Evolutionary conservation across 2,888 invertebrate genomes (phyloP), one percentile per base, ranked within the genome.

Genomic region (Aporophyla lueneburgensis): DNA sequence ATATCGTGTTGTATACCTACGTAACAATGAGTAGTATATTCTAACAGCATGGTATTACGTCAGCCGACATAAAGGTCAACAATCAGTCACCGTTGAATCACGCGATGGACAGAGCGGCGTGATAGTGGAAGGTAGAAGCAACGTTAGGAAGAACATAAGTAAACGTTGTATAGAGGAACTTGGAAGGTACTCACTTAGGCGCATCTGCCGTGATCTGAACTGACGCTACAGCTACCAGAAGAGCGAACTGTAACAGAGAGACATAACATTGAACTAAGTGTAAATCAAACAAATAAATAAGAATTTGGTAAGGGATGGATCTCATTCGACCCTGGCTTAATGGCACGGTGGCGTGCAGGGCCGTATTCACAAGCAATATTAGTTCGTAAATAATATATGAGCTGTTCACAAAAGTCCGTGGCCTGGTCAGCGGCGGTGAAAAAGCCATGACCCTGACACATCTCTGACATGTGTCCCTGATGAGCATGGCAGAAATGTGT

Each of bases 171-270:
- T 70, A 12, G 74, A 46, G 49, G 21, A 46, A 65, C n/a, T 24
- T 61, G 24, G 61, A 68, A n/a, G 53, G 40, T 76, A 95, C 96
- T 95, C 92, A 96, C 96, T 96, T 96, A 84, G 96, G 93, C 91
- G 93, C 95, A 91, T 96, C 96, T 92, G 96, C 96, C 92, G 91
- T 90, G 80, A 93, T 90, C 78, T 91, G 89, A 56, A 94, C 82
- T 75, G 92, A 93, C 88, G 94, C 93, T 91, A 95, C 95, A 93
- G 95, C 95, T 91, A 95, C 93, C 94, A 96, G 95, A 96, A 96
- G 94, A 93, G 94, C 92, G 93, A 96, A 96, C 96, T 96, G 95
- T 88, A 95, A 95, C 86, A 89, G 92, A 88, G 76, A 79, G 81
- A 89, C 51, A 70, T 40, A 54, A 69, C 43, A 80, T 76, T 80